These are phyloP conservation scores for Physocephala rufipes DNA, from an alignment of 2,888 invertebrate genomes.

Conservation along the genomic window DNA sequence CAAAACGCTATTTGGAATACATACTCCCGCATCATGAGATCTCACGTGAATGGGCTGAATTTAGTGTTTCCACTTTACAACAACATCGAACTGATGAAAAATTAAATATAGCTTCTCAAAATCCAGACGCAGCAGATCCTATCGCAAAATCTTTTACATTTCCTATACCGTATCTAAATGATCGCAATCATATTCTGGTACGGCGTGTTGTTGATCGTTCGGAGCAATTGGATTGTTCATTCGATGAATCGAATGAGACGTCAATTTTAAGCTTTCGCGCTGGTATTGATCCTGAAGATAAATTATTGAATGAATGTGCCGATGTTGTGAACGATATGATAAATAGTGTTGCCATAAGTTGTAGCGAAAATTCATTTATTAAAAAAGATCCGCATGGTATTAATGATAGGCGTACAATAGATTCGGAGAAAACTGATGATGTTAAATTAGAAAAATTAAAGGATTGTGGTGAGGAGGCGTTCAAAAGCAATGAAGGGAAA, in stretches of 20 bases:
- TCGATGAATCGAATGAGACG: slow-evolving; percentile 45
- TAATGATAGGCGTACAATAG: neutral
- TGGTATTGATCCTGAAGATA: slow-evolving; percentile 43
- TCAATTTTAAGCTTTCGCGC: slow-evolving; percentile 53
- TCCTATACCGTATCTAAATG: slow-evolving; percentile 70
- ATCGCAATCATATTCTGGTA: slow-evolving; percentile 70
- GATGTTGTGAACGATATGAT: slow-evolving; percentile 69
- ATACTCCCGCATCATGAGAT: slow-evolving; percentile 62
- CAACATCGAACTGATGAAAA: slow-evolving; percentile 44
- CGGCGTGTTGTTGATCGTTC: slow-evolving; percentile 63
- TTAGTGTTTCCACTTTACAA: slow-evolving; percentile 62
- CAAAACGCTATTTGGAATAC: slow-evolving; percentile 62
- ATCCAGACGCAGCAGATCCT: slow-evolving; percentile 47
- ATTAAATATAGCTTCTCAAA: slow-evolving; percentile 45
- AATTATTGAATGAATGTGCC: slow-evolving; percentile 57
- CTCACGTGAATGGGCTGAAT: slow-evolving; percentile 65
- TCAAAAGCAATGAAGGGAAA: slow-evolving; percentile 28
- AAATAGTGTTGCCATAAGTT: slow-evolving; percentile 71
- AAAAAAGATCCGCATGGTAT: slow-evolving; percentile 52
- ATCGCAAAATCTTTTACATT: slow-evolving; percentile 67
- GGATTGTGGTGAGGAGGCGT: slow-evolving; percentile 2
- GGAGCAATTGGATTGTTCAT: slow-evolving; percentile 55
- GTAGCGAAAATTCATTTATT: slow-evolving; percentile 69
- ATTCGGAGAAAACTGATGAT: slow-evolving; percentile 19
- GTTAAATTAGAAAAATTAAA: neutral